phyloP scores from a whole-genome alignment of 1,140 invertebrate species.

The Drosophila pandora region DNA sequence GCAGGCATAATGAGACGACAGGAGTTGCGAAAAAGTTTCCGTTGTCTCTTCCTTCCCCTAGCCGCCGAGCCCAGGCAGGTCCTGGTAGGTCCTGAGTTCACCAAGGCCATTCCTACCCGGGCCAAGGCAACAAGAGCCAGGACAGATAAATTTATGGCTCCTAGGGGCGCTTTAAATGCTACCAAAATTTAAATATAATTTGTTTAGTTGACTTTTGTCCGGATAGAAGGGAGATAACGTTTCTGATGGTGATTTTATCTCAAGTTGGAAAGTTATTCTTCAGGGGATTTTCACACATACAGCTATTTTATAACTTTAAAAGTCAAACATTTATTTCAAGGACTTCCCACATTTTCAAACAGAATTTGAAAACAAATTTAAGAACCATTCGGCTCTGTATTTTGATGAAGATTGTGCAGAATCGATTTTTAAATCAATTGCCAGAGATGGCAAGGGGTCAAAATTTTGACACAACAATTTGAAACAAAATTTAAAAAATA shows the following conservation, averaged over 20 bases:
- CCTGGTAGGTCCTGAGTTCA: slow-evolving; percentile 9
- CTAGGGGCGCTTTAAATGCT: slow-evolving; percentile 45
- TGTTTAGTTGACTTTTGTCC: slow-evolving; percentile 45
- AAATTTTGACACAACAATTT: too few relatives aligned
- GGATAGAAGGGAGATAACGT: neutral
- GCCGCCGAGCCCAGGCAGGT: neutral
- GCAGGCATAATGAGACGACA: slow-evolving; percentile 69
- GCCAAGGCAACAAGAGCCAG: neutral
- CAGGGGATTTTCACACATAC: neutral
- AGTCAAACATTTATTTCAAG: neutral
- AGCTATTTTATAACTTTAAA: neutral
- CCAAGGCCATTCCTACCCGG: slow-evolving; percentile 1
- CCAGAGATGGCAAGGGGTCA: too few relatives aligned
- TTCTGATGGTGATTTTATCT: slow-evolving; percentile 14
- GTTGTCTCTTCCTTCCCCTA: slow-evolving; percentile 5
- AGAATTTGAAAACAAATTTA: neutral
- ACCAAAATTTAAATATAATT: slow-evolving; percentile 58
- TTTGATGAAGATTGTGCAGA: too few relatives aligned
- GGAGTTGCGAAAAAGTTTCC: slow-evolving; percentile 43
- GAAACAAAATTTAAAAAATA: too few relatives aligned
- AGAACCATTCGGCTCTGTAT: too few relatives aligned
- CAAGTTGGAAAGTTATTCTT: neutral
- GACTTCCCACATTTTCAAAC: neutral
- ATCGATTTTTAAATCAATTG: too few relatives aligned
- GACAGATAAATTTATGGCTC: slow-evolving; percentile 47